phyloP scores from a whole-genome alignment of 2,888 invertebrate species.

The Agrotis clavis region DNA sequence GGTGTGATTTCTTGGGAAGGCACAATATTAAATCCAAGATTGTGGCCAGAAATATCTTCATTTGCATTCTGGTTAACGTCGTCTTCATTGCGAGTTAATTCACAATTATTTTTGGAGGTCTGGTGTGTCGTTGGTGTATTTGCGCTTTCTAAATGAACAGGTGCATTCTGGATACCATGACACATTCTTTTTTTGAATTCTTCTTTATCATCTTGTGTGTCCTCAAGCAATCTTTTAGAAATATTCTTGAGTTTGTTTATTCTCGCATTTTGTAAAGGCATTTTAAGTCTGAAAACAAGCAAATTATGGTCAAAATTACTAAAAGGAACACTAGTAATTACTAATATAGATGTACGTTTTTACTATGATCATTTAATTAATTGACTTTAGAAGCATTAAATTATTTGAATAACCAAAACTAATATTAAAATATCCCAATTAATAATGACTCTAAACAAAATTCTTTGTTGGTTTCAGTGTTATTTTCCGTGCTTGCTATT shows the following conservation, averaged over 20 bases:
- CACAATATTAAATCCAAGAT: conserved; percentile 4
- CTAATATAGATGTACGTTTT: conserved; percentile 3
- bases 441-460: conserved; percentile 12
- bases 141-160: conserved; percentile 11
- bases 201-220: conserved; percentile 18
- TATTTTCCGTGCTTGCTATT: conserved; percentile 3
- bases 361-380: conserved; percentile 2
- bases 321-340: neutral
- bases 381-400: conserved; percentile 1
- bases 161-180: conserved; percentile 16
- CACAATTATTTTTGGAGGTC: conserved; percentile 13
- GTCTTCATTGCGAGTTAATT: conserved; percentile 5
- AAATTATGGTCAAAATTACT: conserved; percentile 23
- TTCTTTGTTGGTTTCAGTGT: conserved; percentile 4
- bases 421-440: conserved; percentile 11
- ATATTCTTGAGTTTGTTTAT: conserved; percentile 26
- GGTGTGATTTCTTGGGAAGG: conserved; percentile 11
- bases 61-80: conserved; percentile 12
- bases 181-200: conserved; percentile 23
- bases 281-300: conserved; percentile 24
- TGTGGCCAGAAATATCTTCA: conserved; percentile 24
- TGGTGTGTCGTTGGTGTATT: conserved; percentile 3
- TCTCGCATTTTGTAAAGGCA: conserved; percentile 26
- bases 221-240: conserved; percentile 25
- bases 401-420: conserved; percentile 1